A percentile compares a stretch with the other conserved stretches of the same genome.
Evolutionary conservation across 2,113 vertebrate genomes (phyloP).

Genomic region (Urocitellus parryii): DNA sequence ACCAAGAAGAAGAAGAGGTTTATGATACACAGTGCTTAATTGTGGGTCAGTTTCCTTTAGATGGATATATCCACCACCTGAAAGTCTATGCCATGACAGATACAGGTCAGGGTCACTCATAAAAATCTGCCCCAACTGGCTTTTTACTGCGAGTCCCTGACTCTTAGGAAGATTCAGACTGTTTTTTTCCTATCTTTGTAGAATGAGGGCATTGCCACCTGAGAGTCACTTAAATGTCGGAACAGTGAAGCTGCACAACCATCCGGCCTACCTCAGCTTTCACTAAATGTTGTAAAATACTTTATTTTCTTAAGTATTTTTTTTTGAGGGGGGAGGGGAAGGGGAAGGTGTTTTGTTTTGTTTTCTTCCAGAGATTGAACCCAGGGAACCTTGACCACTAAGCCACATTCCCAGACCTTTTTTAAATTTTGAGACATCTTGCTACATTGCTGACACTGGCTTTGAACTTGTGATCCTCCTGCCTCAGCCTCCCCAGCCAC

Average conservation of each 20-base stretch:
- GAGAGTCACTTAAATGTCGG: neutral
- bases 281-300: too few species aligned
- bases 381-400: too few species aligned
- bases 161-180: too few species aligned
- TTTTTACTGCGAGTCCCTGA: neutral
- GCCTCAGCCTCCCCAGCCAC: too few species aligned
- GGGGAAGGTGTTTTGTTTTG: neutral
- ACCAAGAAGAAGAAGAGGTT: neutral
- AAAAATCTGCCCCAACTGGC: neutral
- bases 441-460: too few species aligned
- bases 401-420: too few species aligned
- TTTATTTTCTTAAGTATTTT: too few species aligned
- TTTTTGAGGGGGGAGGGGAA: accelerated
- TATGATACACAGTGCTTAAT: neutral
- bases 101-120: neutral
- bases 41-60: constrained; percentile 13
- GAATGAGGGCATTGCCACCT: neutral
- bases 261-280: neutral
- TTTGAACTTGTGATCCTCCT: too few species aligned
- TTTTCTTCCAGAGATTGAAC: neutral
- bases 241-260: neutral
- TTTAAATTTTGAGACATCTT: too few species aligned
- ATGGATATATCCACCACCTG: neutral
- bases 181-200: too few species aligned
- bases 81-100: neutral